Evolutionary conservation across 2,113 vertebrate species (phyloP).

Genomic region (Panurus biarmicus): DNA sequence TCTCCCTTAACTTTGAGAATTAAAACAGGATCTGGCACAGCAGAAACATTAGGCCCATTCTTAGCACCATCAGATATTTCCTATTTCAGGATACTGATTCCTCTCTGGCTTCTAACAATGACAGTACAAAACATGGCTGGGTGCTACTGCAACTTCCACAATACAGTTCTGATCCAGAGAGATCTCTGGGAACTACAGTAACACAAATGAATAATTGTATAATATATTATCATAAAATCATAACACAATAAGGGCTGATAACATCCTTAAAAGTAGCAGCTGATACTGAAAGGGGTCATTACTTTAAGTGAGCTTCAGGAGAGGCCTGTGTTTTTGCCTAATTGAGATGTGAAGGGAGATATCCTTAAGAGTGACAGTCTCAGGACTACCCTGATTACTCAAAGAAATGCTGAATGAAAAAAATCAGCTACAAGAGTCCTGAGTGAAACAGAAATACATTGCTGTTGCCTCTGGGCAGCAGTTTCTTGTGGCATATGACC

Average conservation of each 20-base stretch:
- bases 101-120: background rate
- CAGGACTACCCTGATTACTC: background rate
- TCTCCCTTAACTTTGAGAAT: background rate
- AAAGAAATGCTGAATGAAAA: background rate
- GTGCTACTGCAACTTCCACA: background rate
- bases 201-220: background rate
- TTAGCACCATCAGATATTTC: background rate
- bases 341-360: background rate
- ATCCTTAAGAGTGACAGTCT: background rate
- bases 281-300: background rate
- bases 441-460: background rate
- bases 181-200: background rate
- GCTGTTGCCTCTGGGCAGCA: background rate
- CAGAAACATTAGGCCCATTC: background rate
- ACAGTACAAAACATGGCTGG: background rate
- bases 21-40: background rate
- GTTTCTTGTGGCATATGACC: background rate
- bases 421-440: background rate
- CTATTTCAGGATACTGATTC: accelerated
- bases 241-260: background rate
- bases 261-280: background rate
- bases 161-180: background rate
- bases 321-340: background rate
- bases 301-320: background rate
- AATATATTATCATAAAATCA: background rate